Percentiles rank a stretch among this genome's conserved stretches.
Evolutionary conservation across 2,888 invertebrate species (phyloP).

Genomic region (Melipona beecheii): DNA sequence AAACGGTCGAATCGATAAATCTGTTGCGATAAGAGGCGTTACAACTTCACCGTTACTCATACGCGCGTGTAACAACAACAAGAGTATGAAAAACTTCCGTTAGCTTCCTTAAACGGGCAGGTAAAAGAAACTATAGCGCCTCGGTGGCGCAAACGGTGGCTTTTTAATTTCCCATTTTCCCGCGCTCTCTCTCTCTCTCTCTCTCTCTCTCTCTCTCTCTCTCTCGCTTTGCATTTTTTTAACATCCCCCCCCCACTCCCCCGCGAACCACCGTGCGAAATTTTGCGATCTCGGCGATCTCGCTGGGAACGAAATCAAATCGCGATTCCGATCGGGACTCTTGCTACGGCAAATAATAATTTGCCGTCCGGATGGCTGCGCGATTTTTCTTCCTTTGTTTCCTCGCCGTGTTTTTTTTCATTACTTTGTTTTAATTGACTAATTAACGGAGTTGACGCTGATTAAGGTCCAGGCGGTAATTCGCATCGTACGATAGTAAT

Average conservation of each 20-base stretch:
- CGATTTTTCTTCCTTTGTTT: conserved; percentile 1
- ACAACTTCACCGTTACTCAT: conserved; percentile 57
- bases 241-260: conserved; percentile 5
- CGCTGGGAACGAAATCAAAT: conserved; percentile 18
- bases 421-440: background rate
- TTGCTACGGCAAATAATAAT: conserved; percentile 14
- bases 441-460: too few relatives aligned
- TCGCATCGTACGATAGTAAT: too few relatives aligned
- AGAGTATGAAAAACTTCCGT: conserved; percentile 51
- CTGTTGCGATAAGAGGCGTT: conserved; percentile 59
- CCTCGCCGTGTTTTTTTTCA: too few relatives aligned
- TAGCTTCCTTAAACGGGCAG: conserved; percentile 48
- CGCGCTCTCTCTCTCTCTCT: conserved; percentile 31
- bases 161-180: conserved; percentile 53
- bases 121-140: conserved; percentile 34
- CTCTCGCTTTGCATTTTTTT: conserved; percentile 13
- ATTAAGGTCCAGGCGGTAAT: too few relatives aligned
- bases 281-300: conserved; percentile 1
- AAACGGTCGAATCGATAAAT: conserved; percentile 56
- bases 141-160: background rate
- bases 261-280: conserved; percentile 37
- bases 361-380: background rate
- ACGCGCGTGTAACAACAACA: conserved; percentile 3
- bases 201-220: too few relatives aligned
- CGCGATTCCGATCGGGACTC: conserved; percentile 8